Evolutionary conservation across 2,797 vertebrate genomes (phyloP).

Genomic region (Rhyacichthys aspro): DNA sequence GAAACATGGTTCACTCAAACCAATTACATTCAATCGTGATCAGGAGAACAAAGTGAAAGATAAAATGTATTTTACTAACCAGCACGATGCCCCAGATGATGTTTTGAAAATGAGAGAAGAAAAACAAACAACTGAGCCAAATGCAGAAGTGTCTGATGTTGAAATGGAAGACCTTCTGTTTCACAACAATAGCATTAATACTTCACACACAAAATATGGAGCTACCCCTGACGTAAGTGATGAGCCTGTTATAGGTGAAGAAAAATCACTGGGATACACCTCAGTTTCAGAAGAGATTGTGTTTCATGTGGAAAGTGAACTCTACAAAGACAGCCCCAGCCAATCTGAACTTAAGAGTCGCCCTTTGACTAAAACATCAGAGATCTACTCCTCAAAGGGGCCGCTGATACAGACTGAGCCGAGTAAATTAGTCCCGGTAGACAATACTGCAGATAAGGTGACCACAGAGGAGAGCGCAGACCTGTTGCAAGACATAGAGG

Average conservation of each 20-base stretch:
- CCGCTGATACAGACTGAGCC: slow-evolving; percentile 10
- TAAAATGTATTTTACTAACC: background rate
- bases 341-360: background rate
- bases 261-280: background rate
- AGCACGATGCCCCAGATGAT: background rate
- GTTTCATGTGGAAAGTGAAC: background rate
- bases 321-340: background rate
- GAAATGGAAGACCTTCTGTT: background rate
- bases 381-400: background rate
- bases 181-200: background rate
- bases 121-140: background rate
- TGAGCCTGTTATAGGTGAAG: background rate
- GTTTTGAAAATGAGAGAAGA: background rate
- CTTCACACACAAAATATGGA: background rate
- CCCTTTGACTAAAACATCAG: slow-evolving; percentile 12
- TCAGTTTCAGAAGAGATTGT: background rate
- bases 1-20: background rate
- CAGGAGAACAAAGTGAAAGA: background rate
- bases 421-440: background rate
- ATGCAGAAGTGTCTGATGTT: background rate
- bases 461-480: background rate
- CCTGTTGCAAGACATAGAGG: slow-evolving; percentile 12
- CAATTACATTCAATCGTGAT: background rate
- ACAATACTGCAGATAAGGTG: background rate
- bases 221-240: background rate